Evolutionary conservation across 2,797 vertebrate genomes (phyloP).

Genomic region (Typhlichthys subterraneus): DNA sequence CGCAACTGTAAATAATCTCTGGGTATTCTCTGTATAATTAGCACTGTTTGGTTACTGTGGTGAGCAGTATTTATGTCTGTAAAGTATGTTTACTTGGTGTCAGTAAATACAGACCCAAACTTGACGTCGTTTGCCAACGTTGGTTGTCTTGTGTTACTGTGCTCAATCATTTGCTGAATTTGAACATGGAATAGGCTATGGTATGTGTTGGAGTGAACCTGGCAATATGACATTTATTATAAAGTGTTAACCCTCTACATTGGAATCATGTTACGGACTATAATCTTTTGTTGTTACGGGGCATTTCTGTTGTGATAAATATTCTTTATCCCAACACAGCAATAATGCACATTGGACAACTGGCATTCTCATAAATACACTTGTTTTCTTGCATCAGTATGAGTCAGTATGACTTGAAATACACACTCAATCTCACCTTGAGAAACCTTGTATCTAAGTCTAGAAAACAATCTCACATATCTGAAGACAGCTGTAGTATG

Average conservation of each 20-base stretch:
- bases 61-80: constrained; percentile 13
- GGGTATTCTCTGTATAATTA: background rate
- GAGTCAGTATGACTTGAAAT: constrained; percentile 11
- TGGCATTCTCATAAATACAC: constrained; percentile 7
- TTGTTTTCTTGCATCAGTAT: constrained; percentile 10
- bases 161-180: constrained; percentile 30
- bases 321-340: constrained; percentile 38
- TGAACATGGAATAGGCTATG: constrained; percentile 9
- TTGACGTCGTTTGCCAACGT: constrained; percentile 24
- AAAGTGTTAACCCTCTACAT: constrained; percentile 33
- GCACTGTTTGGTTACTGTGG: constrained; percentile 15
- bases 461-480: constrained; percentile 45
- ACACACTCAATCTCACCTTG: constrained; percentile 2
- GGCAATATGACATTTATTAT: constrained; percentile 12
- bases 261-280: constrained; percentile 18
- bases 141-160: constrained; percentile 25
- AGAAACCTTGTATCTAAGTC: background rate
- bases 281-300: no score
- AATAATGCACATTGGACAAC: constrained; percentile 35
- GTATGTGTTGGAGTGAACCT: constrained; percentile 31
- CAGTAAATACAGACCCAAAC: constrained; percentile 11
- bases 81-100: background rate
- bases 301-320: constrained; percentile 3
- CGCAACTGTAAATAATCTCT: background rate
- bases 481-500: constrained; percentile 43